These are phyloP conservation scores for Arion vulgaris DNA, from an alignment of 1,140 invertebrate species.

Conservation along the genomic window DNA sequence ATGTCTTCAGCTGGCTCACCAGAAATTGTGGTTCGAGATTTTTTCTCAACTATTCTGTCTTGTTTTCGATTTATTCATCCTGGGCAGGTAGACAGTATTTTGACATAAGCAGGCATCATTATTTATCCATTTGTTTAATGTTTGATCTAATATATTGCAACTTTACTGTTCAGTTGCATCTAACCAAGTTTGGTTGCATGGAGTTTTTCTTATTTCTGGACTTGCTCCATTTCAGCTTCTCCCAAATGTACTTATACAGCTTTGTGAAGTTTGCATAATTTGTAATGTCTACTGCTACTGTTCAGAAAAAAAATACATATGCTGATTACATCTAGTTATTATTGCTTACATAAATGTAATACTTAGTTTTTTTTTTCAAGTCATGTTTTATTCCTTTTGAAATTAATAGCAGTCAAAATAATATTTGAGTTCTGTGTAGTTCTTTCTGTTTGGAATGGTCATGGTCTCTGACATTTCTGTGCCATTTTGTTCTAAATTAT, in stretches of 20 bases:
- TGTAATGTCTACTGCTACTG: no score
- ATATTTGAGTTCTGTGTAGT: no score
- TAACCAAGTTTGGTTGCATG: conserved; percentile 5
- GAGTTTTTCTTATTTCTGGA: conserved; percentile 15
- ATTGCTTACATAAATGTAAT: neutral
- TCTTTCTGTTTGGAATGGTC: no score
- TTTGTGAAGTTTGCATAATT: neutral
- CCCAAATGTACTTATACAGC: neutral
- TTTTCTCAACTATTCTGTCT: conserved; percentile 46
- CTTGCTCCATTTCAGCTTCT: conserved; percentile 18
- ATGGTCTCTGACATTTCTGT: no score
- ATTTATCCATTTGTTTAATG: conserved; percentile 7
- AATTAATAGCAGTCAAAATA: no score
- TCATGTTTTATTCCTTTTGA: no score
- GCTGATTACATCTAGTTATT: neutral
- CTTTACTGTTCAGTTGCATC: neutral
- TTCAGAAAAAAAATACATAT: neutral
- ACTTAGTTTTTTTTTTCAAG: no score
- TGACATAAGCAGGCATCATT: conserved; percentile 19
- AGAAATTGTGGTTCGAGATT: conserved; percentile 38
- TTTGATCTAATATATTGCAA: neutral
- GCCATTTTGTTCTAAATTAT: no score
- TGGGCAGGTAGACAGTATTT: conserved; percentile 41
- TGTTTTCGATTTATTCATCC: conserved; percentile 44
- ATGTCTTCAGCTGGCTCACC: conserved; percentile 31